Evolutionary conservation across 1,140 invertebrate genomes (phyloP), one percentile per base, ranked within the genome.

Genomic region (Hycleus phaleratus): DNA sequence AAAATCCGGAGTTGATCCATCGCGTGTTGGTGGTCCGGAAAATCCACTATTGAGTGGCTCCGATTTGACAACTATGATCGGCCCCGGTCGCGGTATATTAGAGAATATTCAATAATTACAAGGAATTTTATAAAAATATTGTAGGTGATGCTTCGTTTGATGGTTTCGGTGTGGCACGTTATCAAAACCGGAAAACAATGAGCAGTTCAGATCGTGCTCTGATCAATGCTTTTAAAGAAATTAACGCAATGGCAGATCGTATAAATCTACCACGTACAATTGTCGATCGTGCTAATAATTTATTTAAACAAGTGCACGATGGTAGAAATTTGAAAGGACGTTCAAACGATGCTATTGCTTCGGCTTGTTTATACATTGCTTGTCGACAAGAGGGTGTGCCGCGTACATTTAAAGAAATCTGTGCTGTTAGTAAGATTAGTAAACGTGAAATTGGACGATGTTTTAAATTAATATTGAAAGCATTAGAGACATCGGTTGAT

Each of bases 361-460:
- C 97, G 0, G 96, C 97, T 0, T 99, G 96, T 78, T 79, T 99
- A 5, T 99, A 99, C 71, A 99, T 99, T 64, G 96, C 97, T 1
- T 99, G 97, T 74, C 81, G 97, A 38, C 95, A 99, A 73, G 97
- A 99, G 77, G 93, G 94, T 8, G 97, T 99, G 0, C 97, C 97
- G 0, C 83, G 97, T 65, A 99, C 97, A 38, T 99, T 99, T 73
- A 99, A 96, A 81, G 95, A 98, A 83, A 98, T 98, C 49, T 98
- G 95, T 78, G 95, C 95, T 6, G 92, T 98, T 26, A 97, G 94
- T 68, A 97, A 96, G 78, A 94, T 99, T 46, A 97, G 95, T 63
- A 99, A 99, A 75, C 98, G 98, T 72, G 97, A 99, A 79, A 99
- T 99, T 66, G 97, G 97, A 2, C 77, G 96, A 64, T 95, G 93